Evolutionary conservation across 2,888 invertebrate genomes (phyloP), one percentile per base, ranked within the genome.

Genomic region (Chelonus formosanus): DNA sequence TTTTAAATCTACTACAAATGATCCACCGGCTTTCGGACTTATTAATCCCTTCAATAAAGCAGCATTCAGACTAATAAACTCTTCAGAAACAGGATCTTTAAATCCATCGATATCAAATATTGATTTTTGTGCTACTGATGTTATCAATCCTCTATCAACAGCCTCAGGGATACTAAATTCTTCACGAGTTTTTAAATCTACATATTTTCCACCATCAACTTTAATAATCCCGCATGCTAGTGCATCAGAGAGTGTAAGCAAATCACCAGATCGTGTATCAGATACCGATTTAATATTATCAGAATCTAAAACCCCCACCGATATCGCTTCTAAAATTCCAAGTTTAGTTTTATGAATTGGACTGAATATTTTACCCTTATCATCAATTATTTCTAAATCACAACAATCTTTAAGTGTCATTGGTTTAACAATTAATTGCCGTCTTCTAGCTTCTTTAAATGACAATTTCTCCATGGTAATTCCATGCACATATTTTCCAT

Each of bases 71-170:
- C 94, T 94, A 75, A 96, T 88, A 79, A 91, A 93, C 79, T 94
- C 93, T 45, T 90, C 91, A 58, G 92, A 92, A 76, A 91, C 89
- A 0, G 92, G 91, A 84, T 95, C 93, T 80, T 91, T 92, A 80
- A 96, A 94, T 63, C 93, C 96, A 75, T 96, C 95, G 69, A 97
- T 94, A 82, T 96, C 93, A 80, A 97, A 97, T 74, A 97, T 92
- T 2, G 94, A 94, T 83, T 92, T 92, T 80, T 94, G 92, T 4
- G 92, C 90, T 31, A 96, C 92, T 1, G 95, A 95, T 35, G 92
- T 92, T 66, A 98, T 92, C 54, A 95, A 88, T 71, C 97, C 97
- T 67, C 92, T 90, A 78, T 93, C 91, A 10, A 96, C 94, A 0
- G 98, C 98, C 81, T 97, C 96, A 20, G 90, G 89, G 69, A 97